These are phyloP conservation scores for Sturnira hondurensis DNA, from an alignment of 2,113 vertebrate genomes.

Conservation along the genomic window DNA sequence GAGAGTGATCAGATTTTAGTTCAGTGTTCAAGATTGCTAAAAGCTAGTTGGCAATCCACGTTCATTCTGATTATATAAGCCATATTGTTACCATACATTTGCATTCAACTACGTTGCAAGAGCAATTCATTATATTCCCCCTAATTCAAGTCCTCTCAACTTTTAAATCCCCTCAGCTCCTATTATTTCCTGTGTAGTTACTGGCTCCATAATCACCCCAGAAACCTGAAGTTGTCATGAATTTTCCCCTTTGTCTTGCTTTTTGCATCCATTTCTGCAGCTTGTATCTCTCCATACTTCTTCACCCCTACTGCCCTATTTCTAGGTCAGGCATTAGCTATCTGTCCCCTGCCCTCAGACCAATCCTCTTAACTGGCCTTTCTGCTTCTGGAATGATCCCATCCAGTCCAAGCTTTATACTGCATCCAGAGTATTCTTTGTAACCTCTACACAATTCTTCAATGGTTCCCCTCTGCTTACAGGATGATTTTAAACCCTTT, in stretches of 20 bases:
- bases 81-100: background rate
- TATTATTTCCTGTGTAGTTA: background rate
- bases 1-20: background rate
- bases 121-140: background rate
- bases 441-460: background rate
- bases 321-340: background rate
- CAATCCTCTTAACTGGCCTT: background rate
- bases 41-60: background rate
- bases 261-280: background rate
- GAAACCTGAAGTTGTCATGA: background rate
- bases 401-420: background rate
- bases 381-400: background rate
- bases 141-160: background rate
- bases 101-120: background rate
- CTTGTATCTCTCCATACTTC: background rate
- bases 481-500: background rate
- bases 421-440: background rate
- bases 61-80: background rate
- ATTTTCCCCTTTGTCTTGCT: background rate
- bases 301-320: background rate
- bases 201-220: background rate
- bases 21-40: background rate
- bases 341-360: background rate
- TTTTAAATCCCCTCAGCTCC: background rate
- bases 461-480: background rate